A percentile compares a stretch with the other conserved stretches of the same genome.
Evolutionary conservation across 2,797 vertebrate species (phyloP).

Genomic region (Sternotherus odoratus): DNA sequence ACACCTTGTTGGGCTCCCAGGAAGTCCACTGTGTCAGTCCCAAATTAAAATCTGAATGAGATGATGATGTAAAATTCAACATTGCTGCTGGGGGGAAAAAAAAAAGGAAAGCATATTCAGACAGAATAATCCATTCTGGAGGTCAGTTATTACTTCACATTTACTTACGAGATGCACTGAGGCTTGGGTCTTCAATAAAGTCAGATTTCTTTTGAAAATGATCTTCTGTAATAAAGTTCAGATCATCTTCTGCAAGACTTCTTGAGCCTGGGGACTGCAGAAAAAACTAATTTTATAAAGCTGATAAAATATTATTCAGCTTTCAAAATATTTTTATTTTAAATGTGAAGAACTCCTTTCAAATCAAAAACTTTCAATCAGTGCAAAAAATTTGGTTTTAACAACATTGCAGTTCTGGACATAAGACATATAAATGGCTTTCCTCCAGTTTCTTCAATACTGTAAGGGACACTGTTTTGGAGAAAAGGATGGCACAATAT

Average conservation of each 20-base stretch:
- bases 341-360: not conserved
- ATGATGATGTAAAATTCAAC: not conserved
- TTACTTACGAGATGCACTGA: constrained; percentile 34
- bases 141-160: not conserved
- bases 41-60: not conserved
- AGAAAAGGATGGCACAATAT: accelerated
- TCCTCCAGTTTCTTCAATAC: not conserved
- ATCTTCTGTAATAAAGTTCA: not conserved
- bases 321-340: not conserved
- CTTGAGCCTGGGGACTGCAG: constrained; percentile 53
- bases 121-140: not conserved
- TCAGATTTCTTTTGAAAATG: constrained; percentile 9
- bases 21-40: constrained; percentile 33
- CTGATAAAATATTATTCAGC: not conserved
- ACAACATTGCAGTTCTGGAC: not conserved
- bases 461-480: not conserved
- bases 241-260: not conserved
- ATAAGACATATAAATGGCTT: not conserved
- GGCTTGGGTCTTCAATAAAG: not conserved
- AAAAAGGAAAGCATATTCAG: not conserved
- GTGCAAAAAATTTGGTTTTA: not conserved
- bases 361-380: not conserved
- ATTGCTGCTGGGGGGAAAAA: not conserved
- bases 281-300: not conserved
- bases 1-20: constrained; percentile 64